Percentiles rank a stretch among this genome's conserved stretches.
Evolutionary conservation across 2,113 vertebrate genomes (phyloP).

Genomic region (Haemorhous mexicanus): DNA sequence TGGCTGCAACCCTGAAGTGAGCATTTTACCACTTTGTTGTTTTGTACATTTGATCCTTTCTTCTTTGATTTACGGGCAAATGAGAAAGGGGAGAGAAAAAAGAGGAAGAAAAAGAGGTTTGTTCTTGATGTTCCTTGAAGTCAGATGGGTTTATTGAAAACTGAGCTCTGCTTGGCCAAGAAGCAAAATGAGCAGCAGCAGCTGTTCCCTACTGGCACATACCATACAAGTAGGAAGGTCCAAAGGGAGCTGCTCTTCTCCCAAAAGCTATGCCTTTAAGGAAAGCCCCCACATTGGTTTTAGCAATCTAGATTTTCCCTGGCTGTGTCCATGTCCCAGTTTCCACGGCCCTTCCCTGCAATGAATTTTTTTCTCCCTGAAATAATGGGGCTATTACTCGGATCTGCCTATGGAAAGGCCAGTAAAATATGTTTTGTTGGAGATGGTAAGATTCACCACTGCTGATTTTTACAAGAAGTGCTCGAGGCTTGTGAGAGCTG

Average conservation of each 20-base stretch:
- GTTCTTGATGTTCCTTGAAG: slow-evolving; percentile 34
- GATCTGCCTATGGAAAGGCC: neutral
- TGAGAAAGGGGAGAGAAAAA: slow-evolving; percentile 41
- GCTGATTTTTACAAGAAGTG: neutral
- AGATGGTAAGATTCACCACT: accelerated
- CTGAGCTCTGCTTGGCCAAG: neutral
- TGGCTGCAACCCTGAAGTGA: slow-evolving; percentile 69
- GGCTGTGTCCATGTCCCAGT: neutral
- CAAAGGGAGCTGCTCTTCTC: neutral
- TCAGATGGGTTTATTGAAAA: neutral
- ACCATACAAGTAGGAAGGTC: neutral
- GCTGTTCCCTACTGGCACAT: accelerated
- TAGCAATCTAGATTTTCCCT: neutral
- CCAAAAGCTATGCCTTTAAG: neutral
- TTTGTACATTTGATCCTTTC: slow-evolving; percentile 76
- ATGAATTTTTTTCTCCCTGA: neutral
- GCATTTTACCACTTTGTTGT: slow-evolving; percentile 70
- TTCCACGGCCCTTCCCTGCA: neutral
- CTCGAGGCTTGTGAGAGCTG: neutral
- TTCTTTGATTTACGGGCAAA: slow-evolving; percentile 72
- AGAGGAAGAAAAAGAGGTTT: slow-evolving; percentile 38
- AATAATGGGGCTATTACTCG: neutral
- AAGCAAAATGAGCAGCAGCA: neutral
- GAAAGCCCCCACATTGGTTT: neutral
- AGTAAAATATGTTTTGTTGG: neutral